These are phyloP conservation scores for Lasioglossum baleicum DNA, from an alignment of 1,140 invertebrate genomes.

Conservation along the genomic window DNA sequence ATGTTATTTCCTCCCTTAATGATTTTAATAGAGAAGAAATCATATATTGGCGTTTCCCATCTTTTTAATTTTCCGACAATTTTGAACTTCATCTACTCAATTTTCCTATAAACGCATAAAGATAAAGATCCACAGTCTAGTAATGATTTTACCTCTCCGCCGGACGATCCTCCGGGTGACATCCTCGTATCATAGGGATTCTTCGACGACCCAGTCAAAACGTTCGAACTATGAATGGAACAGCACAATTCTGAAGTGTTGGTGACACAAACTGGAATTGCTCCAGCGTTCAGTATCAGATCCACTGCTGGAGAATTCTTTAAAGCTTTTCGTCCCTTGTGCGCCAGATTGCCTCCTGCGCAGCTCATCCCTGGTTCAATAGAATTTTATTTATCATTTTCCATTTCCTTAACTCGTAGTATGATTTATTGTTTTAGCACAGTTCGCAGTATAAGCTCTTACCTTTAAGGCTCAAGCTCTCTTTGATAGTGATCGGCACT, in stretches of 20 bases:
- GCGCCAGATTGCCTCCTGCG: constrained; percentile 83
- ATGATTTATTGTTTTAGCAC: too few relatives aligned
- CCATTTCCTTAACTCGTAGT: too few relatives aligned
- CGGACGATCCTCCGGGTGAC: constrained; percentile 88
- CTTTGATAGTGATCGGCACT: constrained; percentile 89
- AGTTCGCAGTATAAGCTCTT: constrained; percentile 14
- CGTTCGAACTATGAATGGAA: constrained; percentile 86
- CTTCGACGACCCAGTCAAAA: constrained; percentile 85
- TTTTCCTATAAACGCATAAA: too few relatives aligned
- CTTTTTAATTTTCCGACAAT: too few relatives aligned
- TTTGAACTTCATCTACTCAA: too few relatives aligned
- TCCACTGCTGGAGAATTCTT: constrained; percentile 78
- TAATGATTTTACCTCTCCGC: constrained; percentile 83
- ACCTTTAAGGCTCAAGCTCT: constrained; percentile 86
- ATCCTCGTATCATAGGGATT: constrained; percentile 88
- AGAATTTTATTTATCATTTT: not conserved
- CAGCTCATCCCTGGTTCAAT: constrained; percentile 82
- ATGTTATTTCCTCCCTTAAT: too few relatives aligned
- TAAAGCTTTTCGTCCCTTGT: constrained; percentile 81
- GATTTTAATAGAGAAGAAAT: too few relatives aligned
- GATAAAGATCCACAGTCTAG: too few relatives aligned
- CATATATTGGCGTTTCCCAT: too few relatives aligned
- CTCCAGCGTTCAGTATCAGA: constrained; percentile 84
- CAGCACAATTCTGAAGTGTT: constrained; percentile 90
- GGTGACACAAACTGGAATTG: constrained; percentile 89